phyloP scores from a whole-genome alignment of 2,888 invertebrate species.

The Scaptomyza reducta region DNA sequence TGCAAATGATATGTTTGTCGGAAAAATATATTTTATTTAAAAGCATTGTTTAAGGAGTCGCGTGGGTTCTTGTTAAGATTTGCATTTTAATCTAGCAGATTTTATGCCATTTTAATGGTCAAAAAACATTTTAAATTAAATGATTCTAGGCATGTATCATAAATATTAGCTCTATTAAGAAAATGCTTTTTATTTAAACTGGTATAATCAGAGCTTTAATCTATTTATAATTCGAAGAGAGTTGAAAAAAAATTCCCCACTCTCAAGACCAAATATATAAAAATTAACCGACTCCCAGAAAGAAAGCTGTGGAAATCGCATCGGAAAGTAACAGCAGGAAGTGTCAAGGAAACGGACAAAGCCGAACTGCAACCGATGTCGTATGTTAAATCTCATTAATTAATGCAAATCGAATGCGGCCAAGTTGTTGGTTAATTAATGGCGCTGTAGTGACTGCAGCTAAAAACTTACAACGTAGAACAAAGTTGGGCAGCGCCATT shows the following conservation, averaged over 20 bases:
- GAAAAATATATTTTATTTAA: not conserved
- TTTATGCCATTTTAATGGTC: conserved; percentile 23
- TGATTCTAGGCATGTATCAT: conserved; percentile 10
- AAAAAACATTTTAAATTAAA: conserved; percentile 6
- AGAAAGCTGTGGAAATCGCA: conserved; percentile 59
- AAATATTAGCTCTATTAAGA: not conserved
- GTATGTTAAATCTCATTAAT: conserved; percentile 46
- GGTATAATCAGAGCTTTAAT: not conserved
- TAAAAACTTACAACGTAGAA: conserved; percentile 62
- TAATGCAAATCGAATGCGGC: conserved; percentile 70
- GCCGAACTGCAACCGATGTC: conserved; percentile 49
- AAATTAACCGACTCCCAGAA: conserved; percentile 49
- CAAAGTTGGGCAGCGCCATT: conserved; percentile 43
- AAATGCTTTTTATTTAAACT: conserved; percentile 12
- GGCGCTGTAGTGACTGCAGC: conserved; percentile 61
- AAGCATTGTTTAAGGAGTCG: conserved; percentile 16
- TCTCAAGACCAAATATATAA: conserved; percentile 57
- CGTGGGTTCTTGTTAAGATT: conserved; percentile 16
- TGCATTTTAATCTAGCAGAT: conserved; percentile 31
- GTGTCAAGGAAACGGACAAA: conserved; percentile 54
- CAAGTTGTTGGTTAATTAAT: conserved; percentile 64
- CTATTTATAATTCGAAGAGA: not conserved
- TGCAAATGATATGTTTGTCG: conserved; percentile 37
- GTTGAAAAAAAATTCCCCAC: conserved; percentile 54
- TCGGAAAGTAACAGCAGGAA: conserved; percentile 69